Evolutionary conservation across 2,797 vertebrate species (phyloP).

Genomic region (Heteromormyrus szaboi): DNA sequence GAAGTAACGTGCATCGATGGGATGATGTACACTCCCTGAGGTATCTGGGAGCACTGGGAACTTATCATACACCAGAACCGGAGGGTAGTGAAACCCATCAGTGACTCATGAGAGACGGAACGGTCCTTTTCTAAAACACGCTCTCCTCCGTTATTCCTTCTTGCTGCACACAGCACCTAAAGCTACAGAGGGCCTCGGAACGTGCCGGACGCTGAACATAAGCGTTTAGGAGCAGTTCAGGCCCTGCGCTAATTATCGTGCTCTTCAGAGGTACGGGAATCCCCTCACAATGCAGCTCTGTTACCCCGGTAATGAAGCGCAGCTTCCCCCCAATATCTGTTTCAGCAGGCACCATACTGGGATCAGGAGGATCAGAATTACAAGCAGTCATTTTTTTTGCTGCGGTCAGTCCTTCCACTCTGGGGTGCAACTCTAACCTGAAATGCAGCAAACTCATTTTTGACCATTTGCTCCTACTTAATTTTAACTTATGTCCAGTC

Average conservation of each 20-base stretch:
- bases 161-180: background rate
- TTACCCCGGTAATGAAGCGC: background rate
- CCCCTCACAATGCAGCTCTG: constrained; percentile 21
- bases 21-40: too few species aligned
- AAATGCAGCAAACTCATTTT: background rate
- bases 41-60: background rate
- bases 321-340: constrained; percentile 12
- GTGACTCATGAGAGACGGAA: background rate
- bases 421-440: background rate
- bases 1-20: background rate
- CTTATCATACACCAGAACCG: background rate
- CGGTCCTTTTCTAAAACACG: background rate
- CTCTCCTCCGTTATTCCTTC: background rate
- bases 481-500: background rate
- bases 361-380: constrained; percentile 7
- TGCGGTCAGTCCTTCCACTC: background rate
- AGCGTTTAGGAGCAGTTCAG: constrained; percentile 13
- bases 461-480: constrained; percentile 9
- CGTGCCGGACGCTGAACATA: constrained; percentile 20
- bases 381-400: background rate
- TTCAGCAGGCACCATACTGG: background rate
- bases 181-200: constrained; percentile 16
- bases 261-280: background rate
- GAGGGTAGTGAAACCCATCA: background rate
- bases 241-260: constrained; percentile 15